phyloP scores from a whole-genome alignment of 1,140 invertebrate genomes.

The Drosophila mojavensis region DNA sequence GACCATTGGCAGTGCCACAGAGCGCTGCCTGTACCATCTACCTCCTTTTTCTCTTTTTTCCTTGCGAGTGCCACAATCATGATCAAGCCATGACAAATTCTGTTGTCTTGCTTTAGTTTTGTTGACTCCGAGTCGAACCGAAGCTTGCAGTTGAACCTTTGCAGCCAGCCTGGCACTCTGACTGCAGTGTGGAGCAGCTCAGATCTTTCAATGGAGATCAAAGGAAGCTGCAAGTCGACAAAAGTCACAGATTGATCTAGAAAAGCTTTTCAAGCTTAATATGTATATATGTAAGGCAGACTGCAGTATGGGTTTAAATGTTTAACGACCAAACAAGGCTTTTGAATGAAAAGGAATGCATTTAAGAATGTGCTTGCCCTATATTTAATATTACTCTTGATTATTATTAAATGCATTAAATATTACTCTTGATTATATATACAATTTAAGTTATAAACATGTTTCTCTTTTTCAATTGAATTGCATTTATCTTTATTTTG shows the following conservation, averaged over 20 bases:
- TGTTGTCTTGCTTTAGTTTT: conserved; percentile 78
- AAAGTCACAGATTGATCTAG: conserved; percentile 23
- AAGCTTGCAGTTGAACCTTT: not conserved
- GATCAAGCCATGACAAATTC: conserved; percentile 78
- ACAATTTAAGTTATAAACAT: no score
- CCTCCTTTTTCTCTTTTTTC: conserved; percentile 18
- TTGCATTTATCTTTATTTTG: no score
- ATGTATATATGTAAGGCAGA: not conserved
- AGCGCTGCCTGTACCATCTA: conserved; percentile 3
- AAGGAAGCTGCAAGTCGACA: conserved; percentile 7
- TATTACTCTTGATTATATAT: no score
- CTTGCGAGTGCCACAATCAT: conserved; percentile 58
- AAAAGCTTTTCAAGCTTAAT: not conserved
- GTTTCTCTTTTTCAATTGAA: no score
- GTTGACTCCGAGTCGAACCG: conserved; percentile 4
- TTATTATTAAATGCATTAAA: no score
- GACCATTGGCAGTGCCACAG: not conserved
- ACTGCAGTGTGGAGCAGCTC: conserved; percentile 9
- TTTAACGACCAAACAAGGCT: no score
- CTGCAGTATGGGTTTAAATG: not conserved
- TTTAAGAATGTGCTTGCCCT: no score
- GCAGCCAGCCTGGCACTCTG: conserved; percentile 1
- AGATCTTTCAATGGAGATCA: conserved; percentile 36
- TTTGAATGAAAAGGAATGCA: no score
- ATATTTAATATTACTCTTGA: no score